Evolutionary conservation across 2,797 vertebrate species (phyloP), one percentile per base, ranked within the genome.

Genomic region (Ammospiza maritima): DNA sequence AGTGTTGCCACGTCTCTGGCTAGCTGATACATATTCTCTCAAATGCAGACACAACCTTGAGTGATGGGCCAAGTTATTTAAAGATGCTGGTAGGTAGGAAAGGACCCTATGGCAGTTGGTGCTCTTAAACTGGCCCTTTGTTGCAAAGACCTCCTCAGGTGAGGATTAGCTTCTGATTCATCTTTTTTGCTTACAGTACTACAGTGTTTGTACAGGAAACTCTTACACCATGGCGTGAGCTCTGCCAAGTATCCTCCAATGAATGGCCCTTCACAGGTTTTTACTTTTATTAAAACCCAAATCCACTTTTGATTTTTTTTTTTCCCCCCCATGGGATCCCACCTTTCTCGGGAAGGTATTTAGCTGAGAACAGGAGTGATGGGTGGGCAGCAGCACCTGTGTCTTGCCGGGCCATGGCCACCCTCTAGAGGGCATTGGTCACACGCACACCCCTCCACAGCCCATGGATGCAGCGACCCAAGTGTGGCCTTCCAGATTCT

Each of bases 211-310:
- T 56, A 30, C 36, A 75, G 29, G 36, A 71, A 84, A 26, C 9
- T 51, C 0, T 0, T n/a, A n/a, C 5, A 20, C 21, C 32, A 3
- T 10, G 22, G 26, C 42, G 29, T 44, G 48, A 60, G 15, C 8
- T 61, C 45, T 78, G 40, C 18, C 66, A 78, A 78, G 32, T 4
- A 60, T 19, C 30, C 22, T 36, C 16, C 30, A 53, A 32, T 16
- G 34, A 65, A 60, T 11, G 48, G 11, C 30, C 20, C 19, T 74
- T 67, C 34, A 13, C 29, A 53, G 17, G 16, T 27, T 30, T 22
- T 14, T n/a, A 17, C 5, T 22, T 15, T 42, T 56, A 21, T 32
- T 13, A 12, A 67, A 94, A 32, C 10, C 2, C 6, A 42, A 79
- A 45, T n/a, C 10, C 18, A 47, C 11, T 58, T 61, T 10, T 64